phyloP scores from a whole-genome alignment of 2,888 invertebrate genomes.

The Lasiommata megera region DNA sequence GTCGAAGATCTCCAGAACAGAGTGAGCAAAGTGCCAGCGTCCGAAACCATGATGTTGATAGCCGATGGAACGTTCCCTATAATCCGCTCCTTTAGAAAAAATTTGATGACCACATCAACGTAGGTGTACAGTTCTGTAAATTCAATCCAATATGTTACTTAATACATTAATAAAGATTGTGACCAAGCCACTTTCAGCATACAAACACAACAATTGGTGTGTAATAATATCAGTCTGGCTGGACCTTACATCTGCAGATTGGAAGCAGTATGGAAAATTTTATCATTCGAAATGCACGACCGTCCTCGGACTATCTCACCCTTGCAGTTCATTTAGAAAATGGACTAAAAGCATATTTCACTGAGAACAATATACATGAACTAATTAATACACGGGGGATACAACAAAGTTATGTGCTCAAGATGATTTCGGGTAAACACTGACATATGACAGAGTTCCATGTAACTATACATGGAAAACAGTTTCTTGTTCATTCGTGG shows the following conservation, averaged over 20 bases:
- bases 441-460: constrained; percentile 19
- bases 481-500: too few species aligned
- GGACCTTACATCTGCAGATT: constrained; percentile 29
- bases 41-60: constrained; percentile 31
- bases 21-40: constrained; percentile 27
- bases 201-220: constrained; percentile 34
- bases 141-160: constrained; percentile 29
- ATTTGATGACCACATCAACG: constrained; percentile 33
- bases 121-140: constrained; percentile 32
- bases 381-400: background rate
- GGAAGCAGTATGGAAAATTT: constrained; percentile 30
- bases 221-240: constrained; percentile 30
- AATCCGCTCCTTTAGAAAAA: constrained; percentile 30
- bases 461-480: background rate
- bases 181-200: constrained; percentile 31
- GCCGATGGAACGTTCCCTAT: constrained; percentile 35
- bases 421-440: constrained; percentile 25
- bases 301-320: constrained; percentile 21
- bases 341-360: constrained; percentile 23
- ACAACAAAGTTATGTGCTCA: background rate
- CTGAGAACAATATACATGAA: constrained; percentile 5
- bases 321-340: constrained; percentile 31
- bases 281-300: constrained; percentile 30
- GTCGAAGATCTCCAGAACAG: constrained; percentile 33
- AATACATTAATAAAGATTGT: constrained; percentile 34